Evolutionary conservation across 2,888 invertebrate genomes (phyloP).

Genomic region (Netelia inedita): DNA sequence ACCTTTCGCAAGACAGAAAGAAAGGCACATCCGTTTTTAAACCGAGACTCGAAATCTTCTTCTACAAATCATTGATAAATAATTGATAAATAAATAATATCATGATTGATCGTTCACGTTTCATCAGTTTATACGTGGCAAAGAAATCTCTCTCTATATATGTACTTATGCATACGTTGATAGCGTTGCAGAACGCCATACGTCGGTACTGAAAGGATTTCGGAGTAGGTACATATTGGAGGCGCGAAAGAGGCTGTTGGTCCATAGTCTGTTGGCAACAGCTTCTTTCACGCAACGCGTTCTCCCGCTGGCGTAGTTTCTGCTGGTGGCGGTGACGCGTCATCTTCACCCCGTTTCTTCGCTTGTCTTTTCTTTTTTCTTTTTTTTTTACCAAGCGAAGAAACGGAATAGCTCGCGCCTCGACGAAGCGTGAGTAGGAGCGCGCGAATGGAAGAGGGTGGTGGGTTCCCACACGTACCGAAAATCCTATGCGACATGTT

Average conservation of each 20-base stretch:
- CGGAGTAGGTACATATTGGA: slow-evolving; percentile 3
- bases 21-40: too few relatives aligned
- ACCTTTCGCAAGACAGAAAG: too few relatives aligned
- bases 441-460: neutral
- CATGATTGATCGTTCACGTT: too few relatives aligned
- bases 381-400: slow-evolving; percentile 19
- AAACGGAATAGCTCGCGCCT: slow-evolving; percentile 51
- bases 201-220: slow-evolving; percentile 4
- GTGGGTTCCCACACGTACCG: neutral
- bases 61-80: too few relatives aligned
- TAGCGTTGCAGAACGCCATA: neutral
- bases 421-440: slow-evolving; percentile 18
- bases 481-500: slow-evolving; percentile 51
- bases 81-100: too few relatives aligned
- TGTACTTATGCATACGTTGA: neutral
- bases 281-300: slow-evolving; percentile 29
- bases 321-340: slow-evolving; percentile 36
- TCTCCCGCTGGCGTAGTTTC: slow-evolving; percentile 44
- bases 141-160: neutral
- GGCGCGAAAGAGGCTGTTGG: slow-evolving; percentile 16
- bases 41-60: too few relatives aligned
- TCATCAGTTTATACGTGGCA: too few relatives aligned
- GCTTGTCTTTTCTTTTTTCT: neutral
- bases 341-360: slow-evolving; percentile 1
- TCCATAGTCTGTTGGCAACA: slow-evolving; percentile 16